Conservation (phyloP, 2,113 vertebrate genomes). For the Malurus melanocephalus region DNA sequence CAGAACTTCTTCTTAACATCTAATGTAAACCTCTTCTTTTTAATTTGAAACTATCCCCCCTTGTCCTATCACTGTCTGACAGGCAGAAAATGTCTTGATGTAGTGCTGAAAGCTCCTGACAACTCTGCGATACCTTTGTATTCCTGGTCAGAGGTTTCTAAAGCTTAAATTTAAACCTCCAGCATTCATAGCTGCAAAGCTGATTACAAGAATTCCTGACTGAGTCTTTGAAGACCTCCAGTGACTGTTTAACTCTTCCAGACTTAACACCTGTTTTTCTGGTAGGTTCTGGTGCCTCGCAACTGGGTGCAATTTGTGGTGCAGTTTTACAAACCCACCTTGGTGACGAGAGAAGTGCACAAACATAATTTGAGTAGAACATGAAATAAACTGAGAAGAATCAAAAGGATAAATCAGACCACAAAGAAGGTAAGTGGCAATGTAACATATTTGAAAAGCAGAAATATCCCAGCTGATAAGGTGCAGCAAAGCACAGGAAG, state of each 20-base stretch:
- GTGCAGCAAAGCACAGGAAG: background rate
- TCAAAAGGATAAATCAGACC: background rate
- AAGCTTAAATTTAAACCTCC: background rate
- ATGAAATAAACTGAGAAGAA: background rate
- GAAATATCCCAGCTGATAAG: slow-evolving; percentile 20
- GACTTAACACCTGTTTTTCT: background rate
- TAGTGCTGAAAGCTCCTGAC: background rate
- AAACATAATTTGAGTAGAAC: background rate
- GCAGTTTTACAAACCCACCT: background rate
- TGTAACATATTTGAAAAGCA: background rate
- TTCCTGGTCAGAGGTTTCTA: background rate
- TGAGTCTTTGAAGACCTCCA: background rate
- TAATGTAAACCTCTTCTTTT: background rate
- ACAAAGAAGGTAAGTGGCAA: background rate
- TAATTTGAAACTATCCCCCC: background rate
- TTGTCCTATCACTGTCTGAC: background rate
- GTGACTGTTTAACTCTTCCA: background rate
- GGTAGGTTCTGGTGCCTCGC: background rate
- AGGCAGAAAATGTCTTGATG: background rate
- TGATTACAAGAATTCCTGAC: background rate
- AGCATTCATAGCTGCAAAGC: background rate
- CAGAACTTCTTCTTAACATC: background rate
- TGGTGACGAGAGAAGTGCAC: background rate
- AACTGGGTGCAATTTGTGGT: background rate
- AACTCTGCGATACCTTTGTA: background rate